Evolutionary conservation across 2,888 invertebrate genomes (phyloP), one percentile per base, ranked within the genome.

Genomic region (Sinopyrophorus schimmeli): DNA sequence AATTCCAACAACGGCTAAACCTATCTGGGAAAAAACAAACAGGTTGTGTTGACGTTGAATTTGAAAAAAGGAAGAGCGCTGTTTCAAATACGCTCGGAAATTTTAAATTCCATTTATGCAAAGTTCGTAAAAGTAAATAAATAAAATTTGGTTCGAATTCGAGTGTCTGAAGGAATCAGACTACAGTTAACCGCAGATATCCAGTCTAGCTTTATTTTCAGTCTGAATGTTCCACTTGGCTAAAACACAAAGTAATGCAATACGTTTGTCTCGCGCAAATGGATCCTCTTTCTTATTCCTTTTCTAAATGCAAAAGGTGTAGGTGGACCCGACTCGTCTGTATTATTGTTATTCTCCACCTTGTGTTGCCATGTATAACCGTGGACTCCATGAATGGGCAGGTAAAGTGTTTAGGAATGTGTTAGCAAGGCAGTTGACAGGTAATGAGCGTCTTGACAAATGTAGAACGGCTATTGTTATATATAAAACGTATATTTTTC

Each of bases 371-470:
- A 12, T 27, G 27, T 27, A 27, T 27, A 16, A 24, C 16, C 9
- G 16, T 30, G 30, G 30, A 16, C 30, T 27, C 27, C 20, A 11
- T 35, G 28, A 35, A 27, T 18, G 28, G 41, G 34, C 41, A 48
- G 48, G 48, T 48, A 42, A 27, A 41, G 16, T 27, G 48, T 28
- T 18, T 31, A 27, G 27, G 21, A 34, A 47, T 39, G 34, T 47
- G 47, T 37, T 48, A 14, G 41, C 17, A 23, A 41, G 35, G 40
- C 26, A 21, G 9, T 24, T 30, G 48, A 48, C 48, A 48, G 37
- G 35, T 48, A 41, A 31, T 41, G 41, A 35, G 34, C 31, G 34
- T 35, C 41, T 30, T 48, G 48, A 48, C 40, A 48, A 48, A 48
- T 48, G 35, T 41, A 30, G 30, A 48, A 24, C 24, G 9, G 23